Evolutionary conservation across 2,888 invertebrate genomes (phyloP).

Genomic region (Halictus ligatus): DNA sequence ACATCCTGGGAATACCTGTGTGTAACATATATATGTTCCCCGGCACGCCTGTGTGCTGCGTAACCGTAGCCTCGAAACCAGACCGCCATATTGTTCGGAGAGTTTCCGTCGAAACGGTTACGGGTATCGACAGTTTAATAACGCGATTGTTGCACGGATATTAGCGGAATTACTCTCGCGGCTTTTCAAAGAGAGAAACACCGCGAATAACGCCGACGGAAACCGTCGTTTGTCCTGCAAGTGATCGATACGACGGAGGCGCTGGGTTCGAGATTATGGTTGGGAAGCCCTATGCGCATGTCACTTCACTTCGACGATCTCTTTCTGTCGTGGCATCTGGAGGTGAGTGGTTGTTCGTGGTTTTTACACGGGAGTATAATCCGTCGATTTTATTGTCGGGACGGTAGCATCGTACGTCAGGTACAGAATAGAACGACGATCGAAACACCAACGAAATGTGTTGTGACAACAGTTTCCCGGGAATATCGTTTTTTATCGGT

Average conservation of each 20-base stretch:
- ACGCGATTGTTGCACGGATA: neutral
- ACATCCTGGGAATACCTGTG: conserved; percentile 43
- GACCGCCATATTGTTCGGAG: conserved; percentile 53
- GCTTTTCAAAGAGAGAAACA: neutral
- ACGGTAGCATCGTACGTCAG: conserved; percentile 74
- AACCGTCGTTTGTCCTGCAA: conserved; percentile 6
- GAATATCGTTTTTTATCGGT: conserved; percentile 40
- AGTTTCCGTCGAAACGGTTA: neutral
- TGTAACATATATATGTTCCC: conserved; percentile 31
- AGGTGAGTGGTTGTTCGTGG: conserved; percentile 83
- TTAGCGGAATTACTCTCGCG: neutral
- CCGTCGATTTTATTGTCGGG: conserved; percentile 71
- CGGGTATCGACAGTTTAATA: neutral
- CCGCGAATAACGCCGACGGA: neutral
- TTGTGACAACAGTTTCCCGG: conserved; percentile 75
- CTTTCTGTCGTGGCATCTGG: conserved; percentile 84
- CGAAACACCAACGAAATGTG: conserved; percentile 68
- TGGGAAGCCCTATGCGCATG: conserved; percentile 81
- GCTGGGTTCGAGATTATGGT: conserved; percentile 74
- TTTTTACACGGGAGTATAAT: conserved; percentile 72
- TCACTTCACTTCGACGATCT: conserved; percentile 81
- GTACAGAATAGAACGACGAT: conserved; percentile 74
- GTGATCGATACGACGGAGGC: conserved; percentile 73
- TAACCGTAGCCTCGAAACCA: conserved; percentile 74
- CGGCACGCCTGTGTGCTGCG: conserved; percentile 66